Evolutionary conservation across 2,113 vertebrate species (phyloP), one percentile per base, ranked within the genome.

Genomic region (Motacilla alba): DNA sequence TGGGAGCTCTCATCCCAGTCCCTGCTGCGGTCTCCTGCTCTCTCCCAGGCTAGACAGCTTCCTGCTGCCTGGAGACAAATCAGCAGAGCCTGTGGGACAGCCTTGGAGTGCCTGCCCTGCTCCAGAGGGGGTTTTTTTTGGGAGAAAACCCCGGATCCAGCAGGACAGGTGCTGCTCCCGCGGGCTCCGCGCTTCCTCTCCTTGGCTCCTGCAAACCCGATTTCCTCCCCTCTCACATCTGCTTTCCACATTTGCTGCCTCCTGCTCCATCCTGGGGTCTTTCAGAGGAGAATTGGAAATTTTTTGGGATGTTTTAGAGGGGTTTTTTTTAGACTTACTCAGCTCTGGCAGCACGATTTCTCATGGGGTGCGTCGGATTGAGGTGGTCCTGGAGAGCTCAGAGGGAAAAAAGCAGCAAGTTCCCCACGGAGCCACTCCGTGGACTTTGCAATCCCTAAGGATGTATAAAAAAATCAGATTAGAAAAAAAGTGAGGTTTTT

Each of bases 241-340:
- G 94, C 75, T 94, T 93, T 78, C 74, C 81, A 56, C 47, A 44
- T 95, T 69, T 53, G 63, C 83, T 85, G 85, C 82, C 85, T 80
- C 59, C 41, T 58, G 70, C 63, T 87, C 68, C 33, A 13, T 23
- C 4, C 10, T 15, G 23, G 74, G 69, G 10, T 37, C 31, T 83
- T 44, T 16, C 15, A 49, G 41, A 74, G 35, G 35, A 63, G 18
- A 8, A 3, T 22, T n/a, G 11, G 35, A 35, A 28, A 23, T 5
- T 41, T 10, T 11, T 17, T 19, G 39, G 30, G 9, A 19, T 24
- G 1, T 20, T 73, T 62, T 18, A 31, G 37, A 24, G 35, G 4
- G 5, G 31, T 33, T 53, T 31, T 9, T 22, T 35, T 46, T 33
- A 46, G 24, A 7, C 4, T 37, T 5, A 3, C 13, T 55, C 8